Conservation (phyloP, 2,888 invertebrate genomes). For the Drosophila pullipes region DNA sequence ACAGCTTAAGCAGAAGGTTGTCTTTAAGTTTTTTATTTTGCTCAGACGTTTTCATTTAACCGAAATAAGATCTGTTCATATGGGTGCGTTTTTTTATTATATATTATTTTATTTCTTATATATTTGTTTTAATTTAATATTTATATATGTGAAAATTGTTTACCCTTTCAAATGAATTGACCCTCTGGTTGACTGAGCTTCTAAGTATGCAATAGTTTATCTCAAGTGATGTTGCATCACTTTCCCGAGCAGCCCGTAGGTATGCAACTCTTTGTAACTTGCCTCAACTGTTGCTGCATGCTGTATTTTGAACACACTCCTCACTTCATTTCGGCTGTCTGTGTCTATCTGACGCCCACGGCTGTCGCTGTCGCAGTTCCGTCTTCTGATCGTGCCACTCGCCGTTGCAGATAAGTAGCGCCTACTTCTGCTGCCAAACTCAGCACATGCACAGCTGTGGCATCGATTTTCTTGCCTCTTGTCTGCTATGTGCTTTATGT, state of each 20-base stretch:
- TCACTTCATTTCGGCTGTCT: neutral
- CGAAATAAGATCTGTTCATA: neutral
- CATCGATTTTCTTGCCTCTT: slow-evolving; percentile 17
- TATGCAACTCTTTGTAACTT: slow-evolving; percentile 30
- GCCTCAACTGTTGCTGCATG: slow-evolving; percentile 12
- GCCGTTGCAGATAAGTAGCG: slow-evolving; percentile 64
- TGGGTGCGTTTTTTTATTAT: slow-evolving; percentile 2
- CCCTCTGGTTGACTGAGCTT: neutral
- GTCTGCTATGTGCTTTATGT: slow-evolving; percentile 1
- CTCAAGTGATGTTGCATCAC: neutral
- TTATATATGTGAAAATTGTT: neutral
- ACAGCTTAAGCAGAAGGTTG: neutral
- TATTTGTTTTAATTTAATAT: neutral
- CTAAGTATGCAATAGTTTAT: slow-evolving; percentile 38
- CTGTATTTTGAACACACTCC: slow-evolving; percentile 1
- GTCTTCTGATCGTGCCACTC: slow-evolving; percentile 68
- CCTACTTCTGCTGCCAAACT: slow-evolving; percentile 33
- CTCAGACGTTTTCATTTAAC: neutral
- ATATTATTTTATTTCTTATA: too few species aligned
- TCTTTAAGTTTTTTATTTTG: neutral
- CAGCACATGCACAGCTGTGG: slow-evolving; percentile 51
- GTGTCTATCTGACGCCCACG: slow-evolving; percentile 38
- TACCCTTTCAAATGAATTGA: neutral
- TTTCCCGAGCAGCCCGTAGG: slow-evolving; percentile 19
- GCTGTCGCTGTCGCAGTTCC: slow-evolving; percentile 23